Evolutionary conservation across 2,888 invertebrate species (phyloP).

Genomic region (Therioaphis trifolii): DNA sequence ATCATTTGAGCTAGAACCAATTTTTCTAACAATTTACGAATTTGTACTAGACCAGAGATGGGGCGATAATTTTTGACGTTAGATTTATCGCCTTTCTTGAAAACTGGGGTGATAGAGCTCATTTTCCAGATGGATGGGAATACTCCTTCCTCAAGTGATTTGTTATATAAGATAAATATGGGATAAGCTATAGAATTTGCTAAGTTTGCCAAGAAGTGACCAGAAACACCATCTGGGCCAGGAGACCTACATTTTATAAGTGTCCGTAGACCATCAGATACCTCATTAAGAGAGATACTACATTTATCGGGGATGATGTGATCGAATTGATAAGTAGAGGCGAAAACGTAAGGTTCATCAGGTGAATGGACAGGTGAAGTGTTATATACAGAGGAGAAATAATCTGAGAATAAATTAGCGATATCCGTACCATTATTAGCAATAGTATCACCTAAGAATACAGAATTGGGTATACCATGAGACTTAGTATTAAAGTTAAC

Average conservation of each 20-base stretch:
- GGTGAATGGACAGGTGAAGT: background rate
- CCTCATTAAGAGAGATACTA: background rate
- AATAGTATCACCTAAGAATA: slow-evolving; percentile 8
- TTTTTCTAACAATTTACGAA: too few relatives aligned
- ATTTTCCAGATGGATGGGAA: slow-evolving; percentile 51
- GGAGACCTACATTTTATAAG: background rate
- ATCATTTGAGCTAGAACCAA: too few relatives aligned
- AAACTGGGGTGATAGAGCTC: slow-evolving; percentile 53
- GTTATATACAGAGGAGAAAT: slow-evolving; percentile 13
- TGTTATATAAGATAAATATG: slow-evolving; percentile 8
- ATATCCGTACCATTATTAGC: background rate
- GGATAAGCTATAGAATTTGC: background rate
- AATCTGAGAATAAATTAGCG: slow-evolving; percentile 8
- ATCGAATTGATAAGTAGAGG: slow-evolving; percentile 8
- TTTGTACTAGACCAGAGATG: too few relatives aligned
- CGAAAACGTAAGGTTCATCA: background rate
- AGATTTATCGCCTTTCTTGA: slow-evolving; percentile 64
- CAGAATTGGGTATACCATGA: background rate
- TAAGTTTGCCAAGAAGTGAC: too few relatives aligned
- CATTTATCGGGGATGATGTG: slow-evolving; percentile 8
- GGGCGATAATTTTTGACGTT: too few relatives aligned
- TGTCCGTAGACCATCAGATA: background rate
- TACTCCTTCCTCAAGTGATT: background rate
- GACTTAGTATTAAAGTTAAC: background rate
- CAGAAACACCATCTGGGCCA: background rate